A percentile compares a stretch with the other conserved stretches of the same genome.
phyloP scores from a whole-genome alignment of 1,140 invertebrate species.

The Pseudoatta argentina region DNA sequence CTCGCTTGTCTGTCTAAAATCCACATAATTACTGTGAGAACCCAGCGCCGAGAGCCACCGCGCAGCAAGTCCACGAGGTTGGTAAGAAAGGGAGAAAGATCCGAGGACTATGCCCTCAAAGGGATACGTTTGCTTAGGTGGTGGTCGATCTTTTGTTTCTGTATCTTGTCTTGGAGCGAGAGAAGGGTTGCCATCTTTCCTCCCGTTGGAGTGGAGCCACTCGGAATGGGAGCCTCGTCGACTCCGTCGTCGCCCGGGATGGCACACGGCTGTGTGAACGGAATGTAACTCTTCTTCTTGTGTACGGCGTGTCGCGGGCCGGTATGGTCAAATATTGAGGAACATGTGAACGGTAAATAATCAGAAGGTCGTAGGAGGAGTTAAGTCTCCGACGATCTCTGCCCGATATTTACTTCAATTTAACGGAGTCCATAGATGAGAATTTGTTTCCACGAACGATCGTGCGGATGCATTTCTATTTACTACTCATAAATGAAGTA shows the following conservation, averaged over 20 bases:
- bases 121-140: constrained; percentile 71
- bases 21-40: constrained; percentile 77
- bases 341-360: constrained; percentile 74
- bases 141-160: constrained; percentile 73
- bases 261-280: constrained; percentile 14
- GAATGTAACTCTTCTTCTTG: constrained; percentile 52
- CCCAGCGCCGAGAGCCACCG: constrained; percentile 51
- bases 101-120: constrained; percentile 51
- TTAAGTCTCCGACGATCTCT: constrained; percentile 10
- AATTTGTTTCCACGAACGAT: constrained; percentile 56
- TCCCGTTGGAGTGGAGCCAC: constrained; percentile 38
- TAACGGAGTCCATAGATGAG: constrained; percentile 2
- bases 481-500: constrained; percentile 44
- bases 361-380: constrained; percentile 34
- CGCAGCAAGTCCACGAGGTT: constrained; percentile 61
- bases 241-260: constrained; percentile 25
- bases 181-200: constrained; percentile 44
- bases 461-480: constrained; percentile 49
- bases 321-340: constrained; percentile 62
- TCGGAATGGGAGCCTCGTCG: constrained; percentile 40
- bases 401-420: constrained; percentile 53
- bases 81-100: constrained; percentile 38
- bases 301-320: constrained; percentile 13
- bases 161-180: constrained; percentile 63
- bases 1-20: constrained; percentile 62